These are phyloP conservation scores for Eufriesea mexicana DNA, from an alignment of 1,140 invertebrate genomes.

Conservation along the genomic window DNA sequence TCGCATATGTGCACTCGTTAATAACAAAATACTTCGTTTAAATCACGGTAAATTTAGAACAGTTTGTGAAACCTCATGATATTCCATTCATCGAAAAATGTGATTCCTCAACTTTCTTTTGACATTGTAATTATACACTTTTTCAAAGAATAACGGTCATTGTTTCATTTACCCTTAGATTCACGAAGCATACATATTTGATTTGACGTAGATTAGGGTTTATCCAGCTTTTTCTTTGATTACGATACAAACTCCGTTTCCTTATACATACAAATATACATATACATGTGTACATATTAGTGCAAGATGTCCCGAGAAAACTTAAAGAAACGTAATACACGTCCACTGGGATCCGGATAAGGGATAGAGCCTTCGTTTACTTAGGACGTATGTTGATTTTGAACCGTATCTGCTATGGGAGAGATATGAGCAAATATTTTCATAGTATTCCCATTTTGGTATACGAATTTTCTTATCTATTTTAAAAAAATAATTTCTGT, in stretches of 20 bases:
- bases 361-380: neutral
- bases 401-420: neutral
- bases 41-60: neutral
- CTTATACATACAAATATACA: neutral
- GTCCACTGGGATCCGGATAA: neutral
- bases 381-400: constrained; percentile 14
- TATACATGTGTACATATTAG: constrained; percentile 14
- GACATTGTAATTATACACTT: neutral
- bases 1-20: neutral
- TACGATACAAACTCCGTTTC: constrained; percentile 4
- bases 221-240: too few relatives aligned
- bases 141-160: neutral
- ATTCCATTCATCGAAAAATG: neutral
- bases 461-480: neutral
- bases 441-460: neutral
- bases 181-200: neutral
- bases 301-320: constrained; percentile 24
- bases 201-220: neutral
- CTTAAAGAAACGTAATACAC: neutral
- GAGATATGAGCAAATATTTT: constrained; percentile 22
- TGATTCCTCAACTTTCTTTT: neutral
- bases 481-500: neutral
- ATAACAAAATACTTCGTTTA: neutral
- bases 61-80: neutral
- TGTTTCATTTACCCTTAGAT: neutral